phyloP scores from a whole-genome alignment of 1,140 invertebrate species.

The Drosophila eugracilis region DNA sequence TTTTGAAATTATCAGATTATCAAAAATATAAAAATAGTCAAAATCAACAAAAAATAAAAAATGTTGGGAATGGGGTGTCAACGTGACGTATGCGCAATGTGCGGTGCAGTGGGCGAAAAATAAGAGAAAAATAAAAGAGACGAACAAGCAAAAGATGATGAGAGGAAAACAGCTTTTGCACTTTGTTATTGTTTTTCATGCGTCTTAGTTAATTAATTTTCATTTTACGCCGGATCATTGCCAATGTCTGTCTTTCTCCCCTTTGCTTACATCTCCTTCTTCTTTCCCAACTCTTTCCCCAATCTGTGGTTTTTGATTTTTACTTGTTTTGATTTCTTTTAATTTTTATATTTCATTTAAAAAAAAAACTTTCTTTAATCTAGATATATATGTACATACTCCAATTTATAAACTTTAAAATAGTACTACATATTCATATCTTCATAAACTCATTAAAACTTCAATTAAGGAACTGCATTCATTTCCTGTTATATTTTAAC shows the following conservation, averaged over 20 bases:
- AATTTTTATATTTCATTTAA: too few relatives aligned
- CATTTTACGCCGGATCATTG: conserved; percentile 58
- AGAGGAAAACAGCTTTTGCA: background rate
- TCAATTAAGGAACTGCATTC: conserved; percentile 31
- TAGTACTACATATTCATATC: too few relatives aligned
- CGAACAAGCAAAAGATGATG: background rate
- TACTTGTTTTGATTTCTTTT: too few relatives aligned
- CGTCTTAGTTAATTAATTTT: conserved; percentile 54
- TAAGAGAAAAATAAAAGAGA: background rate
- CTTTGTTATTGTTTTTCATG: conserved; percentile 22
- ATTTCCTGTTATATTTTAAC: conserved; percentile 41
- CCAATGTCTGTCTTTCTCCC: conserved; percentile 40
- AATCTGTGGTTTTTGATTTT: background rate
- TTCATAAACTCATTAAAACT: too few relatives aligned
- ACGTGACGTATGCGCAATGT: conserved; percentile 68
- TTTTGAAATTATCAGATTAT: too few relatives aligned
- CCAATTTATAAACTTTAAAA: too few relatives aligned
- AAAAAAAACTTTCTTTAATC: too few relatives aligned
- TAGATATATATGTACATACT: too few relatives aligned
- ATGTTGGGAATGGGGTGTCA: conserved; percentile 8
- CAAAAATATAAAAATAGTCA: background rate
- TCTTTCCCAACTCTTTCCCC: too few relatives aligned
- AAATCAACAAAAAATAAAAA: background rate
- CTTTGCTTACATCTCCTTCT: background rate
- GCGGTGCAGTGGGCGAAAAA: background rate